Evolutionary conservation across 2,888 invertebrate species (phyloP), one percentile per base, ranked within the genome.

Genomic region (Himalopsyche anomala): DNA sequence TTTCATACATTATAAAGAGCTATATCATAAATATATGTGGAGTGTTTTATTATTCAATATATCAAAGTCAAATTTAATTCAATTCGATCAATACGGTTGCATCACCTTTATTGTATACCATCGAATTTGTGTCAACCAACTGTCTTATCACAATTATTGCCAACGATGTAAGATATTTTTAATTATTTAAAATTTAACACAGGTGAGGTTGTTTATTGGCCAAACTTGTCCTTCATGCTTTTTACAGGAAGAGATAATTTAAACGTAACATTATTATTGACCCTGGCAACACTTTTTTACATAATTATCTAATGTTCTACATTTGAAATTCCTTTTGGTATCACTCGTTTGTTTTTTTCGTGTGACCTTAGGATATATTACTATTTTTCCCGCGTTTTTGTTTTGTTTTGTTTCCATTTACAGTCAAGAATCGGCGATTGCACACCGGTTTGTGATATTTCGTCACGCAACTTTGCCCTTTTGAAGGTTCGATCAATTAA

Each of bases 401-500:
- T 62, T 62, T 62, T 19, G 19, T 62, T 62, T 62, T 51, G 51
- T 51, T 51, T 51, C 51, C 51, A 51, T 51, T 51, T 62, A 62
- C 19, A 62, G 19, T 62, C 9, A 62, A 62, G 28, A 62, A 62
- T 62, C 62, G 62, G 62, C 62, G 62, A 62, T 62, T 19, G 62
- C 62, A 19, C 15, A 62, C 62, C 62, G 19, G 62, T 62, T 62
- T 62, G n/a, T 62, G n/a, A 19, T 82, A 83, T 55, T 79, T 55
- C 81, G 84, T 84, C 84, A 81, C 74, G 86, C 40, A 74, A 28
- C 69, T 69, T 74, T 69, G 84, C 80, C 86, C 81, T 79, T 51
- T 84, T 81, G 84, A 86, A 86, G 86, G 84, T 69, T 42, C 69
- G 84, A 56, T 85, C 81, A 69, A 85, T 85, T 81, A 62, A 85